Base-by-base conservation (phyloP, 1,140 invertebrate genomes). In the Platyura marginata region DNA sequence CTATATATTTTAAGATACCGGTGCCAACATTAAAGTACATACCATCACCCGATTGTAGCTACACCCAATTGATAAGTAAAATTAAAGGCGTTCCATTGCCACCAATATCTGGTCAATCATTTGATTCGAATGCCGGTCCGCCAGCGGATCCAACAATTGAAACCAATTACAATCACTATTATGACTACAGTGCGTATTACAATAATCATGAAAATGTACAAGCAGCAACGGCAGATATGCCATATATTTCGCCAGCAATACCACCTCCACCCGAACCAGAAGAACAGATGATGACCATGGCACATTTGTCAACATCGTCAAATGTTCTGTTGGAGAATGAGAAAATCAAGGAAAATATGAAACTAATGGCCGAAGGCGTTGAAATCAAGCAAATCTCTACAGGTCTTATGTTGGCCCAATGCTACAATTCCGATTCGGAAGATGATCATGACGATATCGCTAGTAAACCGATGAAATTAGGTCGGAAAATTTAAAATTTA, bases 31-130 rank as follows among this genome's bases (percentile, higher is more conserved):
- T 85, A 47, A 70, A 72, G 41, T 83, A 84, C 59, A 80, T 80
- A 54, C 81, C 82, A 21, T 81, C 81, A 6, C 75, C 78, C 0
- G 77, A 87, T 62, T 88, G 81, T 61, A 75, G 83, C 35, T 89
- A 89, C 58, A 83, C 80, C 11, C 77, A 85, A 68, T 65, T 88
- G 36, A 80, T 88, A 15, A 83, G 77, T 50, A 79, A 81, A 60
- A 85, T 87, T 46, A 79, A 80, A 45, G 81, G 80, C n/a, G 72
- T 75, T 48, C 72, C 67, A 44, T 62, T 70, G 5, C 61, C 64
- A 15, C 49, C 62, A 2, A n/a, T n/a, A n/a, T n/a, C n/a, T n/a
- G n/a, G n/a, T n/a, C n/a, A n/a, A n/a, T n/a, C n/a, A n/a, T n/a
- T n/a, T n/a, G n/a, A n/a, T n/a, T n/a, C n/a, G n/a, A n/a, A n/a